Conservation (phyloP, 2,888 invertebrate species). For the Tiliacea aurago region DNA sequence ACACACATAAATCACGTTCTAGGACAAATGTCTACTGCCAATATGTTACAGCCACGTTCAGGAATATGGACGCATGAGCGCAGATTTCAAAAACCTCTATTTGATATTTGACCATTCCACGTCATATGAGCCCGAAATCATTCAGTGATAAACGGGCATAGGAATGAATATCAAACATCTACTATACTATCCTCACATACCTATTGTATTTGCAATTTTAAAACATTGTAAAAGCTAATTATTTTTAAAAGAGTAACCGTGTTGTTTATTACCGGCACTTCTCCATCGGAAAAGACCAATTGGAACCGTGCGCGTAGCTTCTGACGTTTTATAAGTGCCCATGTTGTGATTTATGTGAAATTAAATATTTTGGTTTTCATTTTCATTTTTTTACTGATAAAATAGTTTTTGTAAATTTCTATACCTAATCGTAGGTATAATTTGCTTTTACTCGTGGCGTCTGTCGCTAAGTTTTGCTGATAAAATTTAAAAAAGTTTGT, state of each 20-base stretch:
- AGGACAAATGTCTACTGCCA: conserved; percentile 29
- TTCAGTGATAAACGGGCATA: neutral
- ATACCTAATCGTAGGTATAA: neutral
- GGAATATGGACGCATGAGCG: neutral
- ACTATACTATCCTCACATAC: neutral
- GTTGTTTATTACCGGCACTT: no score
- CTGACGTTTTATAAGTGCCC: no score
- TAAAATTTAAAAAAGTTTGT: neutral
- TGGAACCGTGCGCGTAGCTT: no score
- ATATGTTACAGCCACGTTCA: conserved; percentile 12
- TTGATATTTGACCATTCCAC: neutral
- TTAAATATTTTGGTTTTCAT: no score
- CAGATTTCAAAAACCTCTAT: conserved; percentile 8
- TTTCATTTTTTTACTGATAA: no score
- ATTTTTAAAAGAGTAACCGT: no score
- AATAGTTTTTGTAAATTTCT: neutral
- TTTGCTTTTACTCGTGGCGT: neutral
- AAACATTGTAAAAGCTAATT: no score
- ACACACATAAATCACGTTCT: conserved; percentile 37
- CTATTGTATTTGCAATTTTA: no score
- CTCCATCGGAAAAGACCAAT: no score
- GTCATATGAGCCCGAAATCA: neutral
- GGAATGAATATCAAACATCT: neutral
- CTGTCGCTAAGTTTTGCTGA: neutral
- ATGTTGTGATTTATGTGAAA: no score